These are phyloP conservation scores for Pararge aegeria DNA, from an alignment of 1,140 invertebrate genomes.

Conservation along the genomic window DNA sequence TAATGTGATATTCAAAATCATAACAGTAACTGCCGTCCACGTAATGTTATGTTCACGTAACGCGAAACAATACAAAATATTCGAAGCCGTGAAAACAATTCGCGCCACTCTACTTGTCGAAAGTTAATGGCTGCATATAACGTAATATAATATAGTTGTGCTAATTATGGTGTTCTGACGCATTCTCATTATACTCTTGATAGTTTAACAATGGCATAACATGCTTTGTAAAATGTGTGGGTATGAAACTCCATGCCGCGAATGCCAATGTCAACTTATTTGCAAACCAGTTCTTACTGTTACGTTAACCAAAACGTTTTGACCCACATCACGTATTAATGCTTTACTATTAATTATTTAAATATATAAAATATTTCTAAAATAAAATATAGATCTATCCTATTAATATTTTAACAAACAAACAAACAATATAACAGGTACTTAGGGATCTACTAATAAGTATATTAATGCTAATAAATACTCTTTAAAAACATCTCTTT, in stretches of 20 bases:
- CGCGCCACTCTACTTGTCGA: slow-evolving; percentile 3
- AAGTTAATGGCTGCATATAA: slow-evolving; percentile 11
- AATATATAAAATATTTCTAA: background rate
- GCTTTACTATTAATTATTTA: slow-evolving; percentile 2
- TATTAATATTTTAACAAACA: no score
- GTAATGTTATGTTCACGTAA: background rate
- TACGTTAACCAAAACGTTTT: slow-evolving; percentile 57
- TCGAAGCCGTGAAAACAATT: background rate
- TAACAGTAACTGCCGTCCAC: background rate
- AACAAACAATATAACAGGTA: no score
- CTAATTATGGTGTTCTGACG: slow-evolving; percentile 16
- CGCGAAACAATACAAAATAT: background rate
- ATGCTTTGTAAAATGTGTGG: slow-evolving; percentile 30
- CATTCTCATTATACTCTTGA: slow-evolving; percentile 24
- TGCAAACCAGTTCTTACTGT: slow-evolving; percentile 68
- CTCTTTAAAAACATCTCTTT: no score
- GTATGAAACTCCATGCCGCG: slow-evolving; percentile 34
- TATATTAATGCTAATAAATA: no score
- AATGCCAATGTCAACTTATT: slow-evolving; percentile 75
- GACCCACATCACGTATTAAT: slow-evolving; percentile 56
- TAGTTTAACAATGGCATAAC: slow-evolving; percentile 32
- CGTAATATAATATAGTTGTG: slow-evolving; percentile 23
- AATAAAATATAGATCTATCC: no score
- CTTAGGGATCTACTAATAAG: no score
- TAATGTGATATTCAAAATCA: no score